A percentile compares a stretch with the other conserved stretches of the same genome.
These are phyloP conservation scores for Lerista edwardsae DNA, from an alignment of 2,797 vertebrate species.

Conservation along the genomic window DNA sequence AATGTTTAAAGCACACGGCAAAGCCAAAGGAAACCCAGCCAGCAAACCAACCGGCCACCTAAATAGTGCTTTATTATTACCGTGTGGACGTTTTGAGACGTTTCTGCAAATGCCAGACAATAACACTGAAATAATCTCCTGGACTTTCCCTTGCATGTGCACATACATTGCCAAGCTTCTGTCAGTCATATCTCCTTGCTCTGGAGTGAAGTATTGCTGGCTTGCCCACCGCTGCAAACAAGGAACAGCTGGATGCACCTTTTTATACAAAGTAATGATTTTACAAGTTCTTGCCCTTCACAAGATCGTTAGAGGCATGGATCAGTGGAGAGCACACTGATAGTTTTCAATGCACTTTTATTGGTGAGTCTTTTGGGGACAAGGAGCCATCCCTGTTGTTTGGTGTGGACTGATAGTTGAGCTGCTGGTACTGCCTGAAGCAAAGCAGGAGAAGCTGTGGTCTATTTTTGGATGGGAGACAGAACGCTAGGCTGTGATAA, in stretches of 20 bases:
- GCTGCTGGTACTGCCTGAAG: no score
- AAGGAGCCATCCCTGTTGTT: no score
- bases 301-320: neutral
- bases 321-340: neutral
- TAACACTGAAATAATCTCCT: constrained; percentile 3
- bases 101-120: neutral
- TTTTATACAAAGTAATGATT: neutral
- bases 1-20: neutral
- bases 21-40: neutral
- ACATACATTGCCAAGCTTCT: neutral
- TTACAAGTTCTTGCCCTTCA: constrained; percentile 8
- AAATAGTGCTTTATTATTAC: neutral
- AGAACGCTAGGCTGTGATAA: no score
- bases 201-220: neutral
- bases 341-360: neutral
- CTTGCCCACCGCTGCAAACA: constrained; percentile 11
- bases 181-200: neutral
- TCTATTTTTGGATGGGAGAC: no score
- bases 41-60: neutral
- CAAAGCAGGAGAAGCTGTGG: no score
- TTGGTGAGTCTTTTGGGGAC: no score
- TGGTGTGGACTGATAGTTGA: no score
- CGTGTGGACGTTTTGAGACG: neutral
- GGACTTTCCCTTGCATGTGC: constrained; percentile 8
- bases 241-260: constrained; percentile 24